Evolutionary conservation across 2,113 vertebrate species (phyloP).

Genomic region (Poeciliopsis occidentalis): DNA sequence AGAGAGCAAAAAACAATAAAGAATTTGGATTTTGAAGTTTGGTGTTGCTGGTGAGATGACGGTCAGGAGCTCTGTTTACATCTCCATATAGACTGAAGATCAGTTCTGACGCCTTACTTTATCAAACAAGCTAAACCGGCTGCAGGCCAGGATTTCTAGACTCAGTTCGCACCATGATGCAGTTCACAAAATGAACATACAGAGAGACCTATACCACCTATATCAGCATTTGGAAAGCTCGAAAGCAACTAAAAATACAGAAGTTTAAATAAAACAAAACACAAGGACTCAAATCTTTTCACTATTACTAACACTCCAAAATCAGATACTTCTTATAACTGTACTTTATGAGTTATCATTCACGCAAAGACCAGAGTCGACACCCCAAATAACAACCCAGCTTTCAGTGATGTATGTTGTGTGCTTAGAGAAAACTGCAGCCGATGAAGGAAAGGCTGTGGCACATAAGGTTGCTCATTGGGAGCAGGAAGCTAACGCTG

Average conservation of each 20-base stretch:
- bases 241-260: background rate
- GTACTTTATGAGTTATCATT: background rate
- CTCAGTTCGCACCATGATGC: background rate
- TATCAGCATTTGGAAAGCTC: background rate
- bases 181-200: background rate
- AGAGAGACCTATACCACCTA: background rate
- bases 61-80: too few relatives aligned
- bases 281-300: background rate
- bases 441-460: background rate
- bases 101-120: too few relatives aligned
- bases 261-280: background rate
- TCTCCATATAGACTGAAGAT: too few relatives aligned
- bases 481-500: conserved; percentile 39
- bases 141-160: background rate
- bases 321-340: background rate
- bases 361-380: background rate
- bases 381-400: background rate
- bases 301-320: background rate
- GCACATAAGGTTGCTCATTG: conserved; percentile 13
- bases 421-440: too few relatives aligned
- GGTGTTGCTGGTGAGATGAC: too few relatives aligned
- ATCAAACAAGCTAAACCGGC: background rate
- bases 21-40: background rate
- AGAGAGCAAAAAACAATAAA: background rate
- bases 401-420: background rate